Conservation (phyloP, 2,888 invertebrate genomes). For the Machimus rusticus region DNA sequence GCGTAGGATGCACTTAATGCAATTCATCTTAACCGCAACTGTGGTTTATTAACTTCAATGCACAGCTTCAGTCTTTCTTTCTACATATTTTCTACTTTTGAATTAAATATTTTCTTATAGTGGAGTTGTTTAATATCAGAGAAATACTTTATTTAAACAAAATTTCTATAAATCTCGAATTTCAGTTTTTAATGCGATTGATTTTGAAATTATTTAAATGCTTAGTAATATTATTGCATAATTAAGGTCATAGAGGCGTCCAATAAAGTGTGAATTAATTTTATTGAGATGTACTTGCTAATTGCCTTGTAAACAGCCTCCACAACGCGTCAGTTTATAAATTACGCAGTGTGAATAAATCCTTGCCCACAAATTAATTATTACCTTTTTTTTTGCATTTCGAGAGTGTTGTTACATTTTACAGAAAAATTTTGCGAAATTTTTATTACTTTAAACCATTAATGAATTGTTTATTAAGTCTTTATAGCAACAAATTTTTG, state of each 20-base stretch:
- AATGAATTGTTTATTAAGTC: no score
- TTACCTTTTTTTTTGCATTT: no score
- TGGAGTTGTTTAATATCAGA: neutral
- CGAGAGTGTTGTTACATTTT: no score
- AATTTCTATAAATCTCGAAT: neutral
- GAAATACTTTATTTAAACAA: neutral
- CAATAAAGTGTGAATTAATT: neutral
- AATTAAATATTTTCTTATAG: neutral
- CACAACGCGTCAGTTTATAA: neutral
- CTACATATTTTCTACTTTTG: neutral
- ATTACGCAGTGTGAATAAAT: neutral
- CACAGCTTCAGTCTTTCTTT: neutral
- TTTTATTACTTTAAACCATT: no score
- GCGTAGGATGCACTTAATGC: neutral
- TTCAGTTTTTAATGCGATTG: neutral
- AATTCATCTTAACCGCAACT: neutral
- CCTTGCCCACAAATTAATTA: neutral
- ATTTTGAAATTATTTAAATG: neutral
- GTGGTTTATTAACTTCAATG: neutral
- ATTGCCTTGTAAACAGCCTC: neutral
- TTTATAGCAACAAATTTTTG: no score
- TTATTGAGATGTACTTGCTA: neutral
- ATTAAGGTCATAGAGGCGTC: neutral
- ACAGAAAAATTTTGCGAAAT: no score
- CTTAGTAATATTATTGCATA: neutral